phyloP scores from a whole-genome alignment of 2,113 vertebrate species.

The Calidris pugnax region DNA sequence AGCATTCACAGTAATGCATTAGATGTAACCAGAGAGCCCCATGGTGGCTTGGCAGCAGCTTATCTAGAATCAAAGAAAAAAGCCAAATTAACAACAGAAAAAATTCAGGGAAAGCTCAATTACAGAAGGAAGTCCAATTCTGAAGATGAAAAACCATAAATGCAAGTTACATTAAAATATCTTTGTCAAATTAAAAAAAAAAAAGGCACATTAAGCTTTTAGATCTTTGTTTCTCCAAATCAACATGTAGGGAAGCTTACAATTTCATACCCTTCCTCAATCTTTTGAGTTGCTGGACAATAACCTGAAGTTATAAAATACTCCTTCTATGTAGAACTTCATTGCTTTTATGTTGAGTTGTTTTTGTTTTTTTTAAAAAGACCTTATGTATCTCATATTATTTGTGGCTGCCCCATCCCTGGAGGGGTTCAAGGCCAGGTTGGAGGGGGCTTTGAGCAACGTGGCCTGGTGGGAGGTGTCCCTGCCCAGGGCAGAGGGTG shows the following conservation, averaged over 20 bases:
- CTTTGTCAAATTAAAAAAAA: neutral
- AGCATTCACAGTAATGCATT: constrained; percentile 90
- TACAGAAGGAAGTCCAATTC: neutral
- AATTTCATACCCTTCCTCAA: neutral
- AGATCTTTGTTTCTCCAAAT: neutral
- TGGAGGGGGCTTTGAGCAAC: neutral
- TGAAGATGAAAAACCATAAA: neutral
- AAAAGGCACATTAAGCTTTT: neutral
- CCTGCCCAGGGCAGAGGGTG: neutral
- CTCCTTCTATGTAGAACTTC: neutral
- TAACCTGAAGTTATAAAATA: neutral
- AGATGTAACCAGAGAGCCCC: constrained; percentile 88
- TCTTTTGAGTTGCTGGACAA: too few relatives aligned
- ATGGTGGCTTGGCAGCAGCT: constrained; percentile 85
- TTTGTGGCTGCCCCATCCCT: neutral
- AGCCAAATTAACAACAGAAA: neutral
- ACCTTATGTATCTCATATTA: neutral
- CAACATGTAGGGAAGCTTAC: neutral
- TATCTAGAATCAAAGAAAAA: constrained; percentile 77
- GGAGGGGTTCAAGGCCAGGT: neutral
- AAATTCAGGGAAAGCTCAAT: neutral
- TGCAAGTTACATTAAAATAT: neutral
- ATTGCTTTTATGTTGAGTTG: neutral
- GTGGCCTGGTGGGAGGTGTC: neutral
- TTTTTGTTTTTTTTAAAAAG: neutral